Base-by-base conservation (phyloP, 64 coral and sea anemone species). In the Stichodactyla mertensii region DNA sequence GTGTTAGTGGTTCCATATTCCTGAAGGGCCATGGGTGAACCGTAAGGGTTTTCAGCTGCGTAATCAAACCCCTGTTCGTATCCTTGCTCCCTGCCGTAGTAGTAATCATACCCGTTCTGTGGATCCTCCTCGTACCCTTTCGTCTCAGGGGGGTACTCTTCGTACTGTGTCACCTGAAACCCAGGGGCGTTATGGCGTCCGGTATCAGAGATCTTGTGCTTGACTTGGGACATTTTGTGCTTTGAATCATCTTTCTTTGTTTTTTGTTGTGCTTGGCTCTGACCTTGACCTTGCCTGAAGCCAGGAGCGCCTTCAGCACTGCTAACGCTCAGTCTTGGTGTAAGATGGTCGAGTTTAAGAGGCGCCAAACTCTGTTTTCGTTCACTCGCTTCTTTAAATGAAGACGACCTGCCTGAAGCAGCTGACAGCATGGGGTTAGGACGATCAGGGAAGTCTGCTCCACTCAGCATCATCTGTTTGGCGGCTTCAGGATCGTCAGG, bases 41-140 rank as follows among this genome's bases (percentile, higher is more conserved):
- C 83, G 23, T 85, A 85, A 16, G 83, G 83, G 15, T 82, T 87
- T 87, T 87, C 90, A 18, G 90, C 61, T 19, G 77, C 90, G 16
- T 92, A 92, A 54, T 92, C 79, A 54, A 87, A 86, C 36, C 54
- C 90, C 15, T 82, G 90, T 20, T 87, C 85, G 36, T 91, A 91
- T 20, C 86, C 77, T 56, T 87, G 84, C 14, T 87, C 90, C 31
- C 66, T 64, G 10, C 45, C 15, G 27, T 92, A 92, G 24, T 86
- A 92, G 19, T 92, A 83, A 28, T 85, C 83, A 20, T 85, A 85
- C 2, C 83, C 83, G 26, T 85, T 61, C 83, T 85, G 83, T 55
- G 83, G 55, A 6, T 85, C 83, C 12, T 85, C 83, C 9, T 85
- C 83, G 83, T 85, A 85, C 0, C 83, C 83, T 61, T 85, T 54